These are phyloP conservation scores for Australoheros facetus DNA, from an alignment of 2,797 vertebrate species.

Conservation along the genomic window DNA sequence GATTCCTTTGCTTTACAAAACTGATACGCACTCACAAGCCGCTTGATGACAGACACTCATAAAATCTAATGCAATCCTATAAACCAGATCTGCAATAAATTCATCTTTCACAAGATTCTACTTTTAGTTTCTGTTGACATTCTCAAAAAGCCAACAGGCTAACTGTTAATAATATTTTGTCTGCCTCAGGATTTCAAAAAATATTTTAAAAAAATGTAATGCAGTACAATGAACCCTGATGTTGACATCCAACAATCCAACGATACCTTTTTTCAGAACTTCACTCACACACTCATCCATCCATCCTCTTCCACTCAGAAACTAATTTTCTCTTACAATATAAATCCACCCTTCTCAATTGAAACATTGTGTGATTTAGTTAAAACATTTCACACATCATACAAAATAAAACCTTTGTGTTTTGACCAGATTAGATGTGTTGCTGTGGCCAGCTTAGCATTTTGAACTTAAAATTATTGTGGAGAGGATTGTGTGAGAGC, in stretches of 20 bases:
- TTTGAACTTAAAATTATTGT: no score
- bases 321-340: neutral
- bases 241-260: no score
- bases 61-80: neutral
- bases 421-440: no score
- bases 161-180: no score
- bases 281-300: no score
- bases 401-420: neutral
- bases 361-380: neutral
- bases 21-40: neutral
- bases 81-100: neutral
- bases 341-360: neutral
- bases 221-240: neutral
- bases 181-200: accelerated
- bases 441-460: neutral
- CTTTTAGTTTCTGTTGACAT: neutral
- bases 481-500: no score
- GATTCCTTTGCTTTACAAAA: neutral
- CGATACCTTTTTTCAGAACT: no score
- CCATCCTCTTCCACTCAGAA: neutral
- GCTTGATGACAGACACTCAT: neutral
- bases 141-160: no score
- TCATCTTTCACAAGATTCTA: neutral
- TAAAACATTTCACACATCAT: neutral
- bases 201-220: neutral